phyloP scores from a whole-genome alignment of 2,888 invertebrate genomes.

The Alloplasta piceator region DNA sequence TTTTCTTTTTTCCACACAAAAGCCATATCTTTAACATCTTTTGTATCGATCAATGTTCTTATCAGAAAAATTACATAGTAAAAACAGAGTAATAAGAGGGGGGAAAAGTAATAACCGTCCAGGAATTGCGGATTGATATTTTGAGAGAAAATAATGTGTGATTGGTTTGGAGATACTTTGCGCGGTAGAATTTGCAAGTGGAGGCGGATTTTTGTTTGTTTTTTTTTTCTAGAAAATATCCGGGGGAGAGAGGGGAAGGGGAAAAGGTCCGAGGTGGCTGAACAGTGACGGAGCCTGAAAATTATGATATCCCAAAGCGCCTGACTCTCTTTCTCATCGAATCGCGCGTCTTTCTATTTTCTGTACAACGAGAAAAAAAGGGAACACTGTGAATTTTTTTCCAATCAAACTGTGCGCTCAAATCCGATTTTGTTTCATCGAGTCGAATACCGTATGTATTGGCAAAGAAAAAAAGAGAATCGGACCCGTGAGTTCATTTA shows the following conservation, averaged over 20 bases:
- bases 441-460: not conserved
- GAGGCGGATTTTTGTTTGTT: slow-evolving; percentile 34
- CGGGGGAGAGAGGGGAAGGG: slow-evolving; percentile 24
- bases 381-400: no score
- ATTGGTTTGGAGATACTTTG: not conserved
- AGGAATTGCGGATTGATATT: slow-evolving; percentile 36
- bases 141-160: slow-evolving; percentile 43
- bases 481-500: slow-evolving; percentile 14
- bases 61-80: not conserved
- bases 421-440: no score
- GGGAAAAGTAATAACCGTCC: slow-evolving; percentile 49
- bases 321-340: slow-evolving; percentile 58
- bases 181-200: slow-evolving; percentile 25
- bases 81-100: not conserved
- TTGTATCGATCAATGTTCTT: not conserved
- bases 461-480: not conserved
- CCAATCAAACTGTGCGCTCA: no score
- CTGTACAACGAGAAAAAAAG: slow-evolving; percentile 27
- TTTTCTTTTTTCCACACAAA: slow-evolving; percentile 5
- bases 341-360: slow-evolving; percentile 9
- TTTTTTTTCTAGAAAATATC: no score
- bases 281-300: slow-evolving; percentile 49
- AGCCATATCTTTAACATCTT: no score
- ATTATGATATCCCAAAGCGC: slow-evolving; percentile 55
- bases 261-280: slow-evolving; percentile 30